These are phyloP conservation scores for Oncopeltus fasciatus DNA, from an alignment of 1,140 invertebrate genomes.

Conservation along the genomic window DNA sequence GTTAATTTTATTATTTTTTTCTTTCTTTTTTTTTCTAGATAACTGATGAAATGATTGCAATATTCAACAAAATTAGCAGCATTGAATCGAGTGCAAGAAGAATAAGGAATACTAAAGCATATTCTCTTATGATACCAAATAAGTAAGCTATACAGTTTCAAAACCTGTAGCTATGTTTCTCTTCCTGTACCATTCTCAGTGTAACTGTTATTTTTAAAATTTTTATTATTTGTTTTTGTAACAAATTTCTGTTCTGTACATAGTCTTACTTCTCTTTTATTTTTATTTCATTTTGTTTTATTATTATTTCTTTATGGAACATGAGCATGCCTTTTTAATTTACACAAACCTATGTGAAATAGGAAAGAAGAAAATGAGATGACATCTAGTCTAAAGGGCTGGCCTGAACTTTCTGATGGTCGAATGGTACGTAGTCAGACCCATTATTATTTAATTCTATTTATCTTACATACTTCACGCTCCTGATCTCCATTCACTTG, in stretches of 20 bases:
- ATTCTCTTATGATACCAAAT: conserved; percentile 15
- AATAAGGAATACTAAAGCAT: conserved; percentile 9
- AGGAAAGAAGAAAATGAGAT: conserved; percentile 10
- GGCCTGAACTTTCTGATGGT: conserved; percentile 34
- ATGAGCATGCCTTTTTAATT: background rate
- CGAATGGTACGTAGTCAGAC: conserved; percentile 29
- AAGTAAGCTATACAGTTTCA: conserved; percentile 12
- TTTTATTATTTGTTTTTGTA: background rate
- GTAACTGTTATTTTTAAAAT: too few species aligned
- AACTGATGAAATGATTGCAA: conserved; percentile 12
- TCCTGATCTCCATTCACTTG: too few species aligned
- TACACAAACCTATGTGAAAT: conserved; percentile 1
- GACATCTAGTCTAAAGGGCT: conserved; percentile 24
- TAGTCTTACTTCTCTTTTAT: background rate
- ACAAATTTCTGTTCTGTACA: background rate
- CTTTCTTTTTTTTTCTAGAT: conserved; percentile 2
- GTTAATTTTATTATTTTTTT: too few species aligned
- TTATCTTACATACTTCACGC: too few species aligned
- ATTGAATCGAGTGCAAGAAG: background rate
- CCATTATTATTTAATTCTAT: background rate
- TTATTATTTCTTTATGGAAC: background rate
- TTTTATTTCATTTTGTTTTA: background rate
- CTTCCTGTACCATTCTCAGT: too few species aligned
- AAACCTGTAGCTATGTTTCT: too few species aligned
- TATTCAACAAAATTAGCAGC: conserved; percentile 14